These are phyloP conservation scores for Heteractis magnifica DNA, from an alignment of 92 coral and sea anemone genomes.

Conservation along the genomic window DNA sequence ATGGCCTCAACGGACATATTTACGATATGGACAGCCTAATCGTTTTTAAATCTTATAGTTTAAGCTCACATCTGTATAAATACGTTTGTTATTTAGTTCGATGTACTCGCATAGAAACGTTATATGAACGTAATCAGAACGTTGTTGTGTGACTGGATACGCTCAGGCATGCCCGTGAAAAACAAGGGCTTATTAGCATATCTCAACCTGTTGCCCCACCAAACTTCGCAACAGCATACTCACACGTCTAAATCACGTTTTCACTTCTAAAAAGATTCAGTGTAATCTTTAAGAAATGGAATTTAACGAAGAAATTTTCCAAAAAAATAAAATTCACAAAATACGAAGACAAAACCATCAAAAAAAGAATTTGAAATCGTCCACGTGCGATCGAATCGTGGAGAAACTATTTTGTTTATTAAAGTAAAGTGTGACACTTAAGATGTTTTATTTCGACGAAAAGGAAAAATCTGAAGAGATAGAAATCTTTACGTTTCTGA, in stretches of 20 bases:
- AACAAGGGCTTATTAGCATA: constrained; percentile 15
- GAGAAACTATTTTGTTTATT: too few species aligned
- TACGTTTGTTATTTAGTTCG: background rate
- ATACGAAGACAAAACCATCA: background rate
- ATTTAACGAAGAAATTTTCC: background rate
- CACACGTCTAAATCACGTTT: too few species aligned
- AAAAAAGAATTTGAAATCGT: background rate
- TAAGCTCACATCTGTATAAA: background rate
- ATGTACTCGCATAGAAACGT: background rate
- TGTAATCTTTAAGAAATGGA: too few species aligned
- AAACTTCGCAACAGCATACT: background rate
- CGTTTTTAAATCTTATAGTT: background rate
- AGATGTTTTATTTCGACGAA: too few species aligned
- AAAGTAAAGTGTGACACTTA: too few species aligned
- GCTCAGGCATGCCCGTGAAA: constrained; percentile 27
- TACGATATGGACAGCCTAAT: background rate
- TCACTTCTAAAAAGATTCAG: too few species aligned
- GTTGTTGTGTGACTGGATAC: constrained; percentile 2
- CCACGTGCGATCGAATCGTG: too few species aligned
- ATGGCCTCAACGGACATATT: background rate
- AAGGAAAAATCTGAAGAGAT: too few species aligned
- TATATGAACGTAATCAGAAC: constrained; percentile 12
- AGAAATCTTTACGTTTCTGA: too few species aligned
- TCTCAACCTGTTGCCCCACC: background rate
- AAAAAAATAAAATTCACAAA: constrained; percentile 3